These are phyloP conservation scores for Nycticryphes semicollaris DNA, from an alignment of 2,113 vertebrate genomes.

Conservation along the genomic window DNA sequence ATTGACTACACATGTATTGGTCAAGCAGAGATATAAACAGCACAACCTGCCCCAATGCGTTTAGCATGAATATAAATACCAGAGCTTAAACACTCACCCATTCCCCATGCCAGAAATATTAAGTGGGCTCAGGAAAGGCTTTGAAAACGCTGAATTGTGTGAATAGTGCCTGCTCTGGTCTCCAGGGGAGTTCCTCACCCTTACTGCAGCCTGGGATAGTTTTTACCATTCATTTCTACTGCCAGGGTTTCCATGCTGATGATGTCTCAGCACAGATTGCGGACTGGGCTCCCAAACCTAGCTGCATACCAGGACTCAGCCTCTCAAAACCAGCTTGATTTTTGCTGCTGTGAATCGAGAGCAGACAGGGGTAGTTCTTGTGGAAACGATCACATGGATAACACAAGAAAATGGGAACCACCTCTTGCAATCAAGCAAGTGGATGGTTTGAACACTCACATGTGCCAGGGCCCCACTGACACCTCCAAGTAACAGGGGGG, in stretches of 20 bases:
- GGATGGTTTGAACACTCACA: fast-evolving
- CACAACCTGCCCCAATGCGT: background rate
- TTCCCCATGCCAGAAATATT: background rate
- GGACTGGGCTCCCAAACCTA: background rate
- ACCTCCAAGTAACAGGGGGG: background rate
- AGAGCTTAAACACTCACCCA: background rate
- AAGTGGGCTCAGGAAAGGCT: background rate
- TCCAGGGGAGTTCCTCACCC: background rate
- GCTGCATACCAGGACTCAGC: background rate
- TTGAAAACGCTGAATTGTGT: background rate
- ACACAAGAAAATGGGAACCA: background rate
- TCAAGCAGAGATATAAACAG: background rate
- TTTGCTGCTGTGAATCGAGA: background rate
- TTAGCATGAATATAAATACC: background rate
- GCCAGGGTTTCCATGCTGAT: background rate
- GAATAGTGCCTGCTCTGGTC: background rate
- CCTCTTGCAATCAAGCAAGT: background rate
- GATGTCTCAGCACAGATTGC: background rate
- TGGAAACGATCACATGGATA: background rate
- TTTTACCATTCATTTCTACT: background rate
- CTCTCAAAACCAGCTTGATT: background rate
- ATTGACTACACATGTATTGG: background rate
- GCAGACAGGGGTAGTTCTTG: background rate
- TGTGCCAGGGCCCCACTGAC: background rate
- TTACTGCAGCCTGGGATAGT: background rate